Conservation (phyloP, 2,888 invertebrate genomes). For the Chrysotoxum bicinctum region DNA sequence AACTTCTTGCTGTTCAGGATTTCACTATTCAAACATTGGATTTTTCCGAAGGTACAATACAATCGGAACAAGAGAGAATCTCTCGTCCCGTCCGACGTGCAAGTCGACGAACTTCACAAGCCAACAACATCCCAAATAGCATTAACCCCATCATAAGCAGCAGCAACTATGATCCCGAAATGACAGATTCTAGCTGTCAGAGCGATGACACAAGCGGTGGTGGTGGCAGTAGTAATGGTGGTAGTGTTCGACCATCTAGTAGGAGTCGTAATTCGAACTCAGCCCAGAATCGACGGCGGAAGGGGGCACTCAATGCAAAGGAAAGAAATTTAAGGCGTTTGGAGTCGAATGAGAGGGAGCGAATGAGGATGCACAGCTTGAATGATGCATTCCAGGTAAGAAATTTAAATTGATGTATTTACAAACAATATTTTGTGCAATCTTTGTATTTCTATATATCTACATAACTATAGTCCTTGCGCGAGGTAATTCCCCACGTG, state of each 20-base stretch:
- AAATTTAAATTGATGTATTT: conserved; percentile 14
- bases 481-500: conserved; percentile 93
- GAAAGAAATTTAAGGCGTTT: conserved; percentile 92
- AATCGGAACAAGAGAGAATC: conserved; percentile 77
- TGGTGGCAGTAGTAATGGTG: conserved; percentile 80
- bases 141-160: conserved; percentile 76
- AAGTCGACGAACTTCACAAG: conserved; percentile 79
- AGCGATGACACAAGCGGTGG: conserved; percentile 82
- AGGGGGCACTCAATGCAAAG: conserved; percentile 90
- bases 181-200: conserved; percentile 82
- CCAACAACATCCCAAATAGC: conserved; percentile 76
- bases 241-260: conserved; percentile 78
- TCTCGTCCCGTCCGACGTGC: conserved; percentile 79
- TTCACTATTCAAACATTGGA: conserved; percentile 74
- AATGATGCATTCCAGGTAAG: conserved; percentile 94
- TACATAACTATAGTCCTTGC: conserved; percentile 85
- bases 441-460: background rate
- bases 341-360: conserved; percentile 94
- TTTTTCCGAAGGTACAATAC: conserved; percentile 75
- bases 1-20: conserved; percentile 65
- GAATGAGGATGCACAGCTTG: conserved; percentile 95
- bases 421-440: background rate
- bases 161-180: conserved; percentile 81
- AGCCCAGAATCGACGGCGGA: conserved; percentile 84
- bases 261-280: conserved; percentile 77